These are phyloP conservation scores for Agrilus cyanescens DNA, from an alignment of 2,888 invertebrate genomes.

Conservation along the genomic window DNA sequence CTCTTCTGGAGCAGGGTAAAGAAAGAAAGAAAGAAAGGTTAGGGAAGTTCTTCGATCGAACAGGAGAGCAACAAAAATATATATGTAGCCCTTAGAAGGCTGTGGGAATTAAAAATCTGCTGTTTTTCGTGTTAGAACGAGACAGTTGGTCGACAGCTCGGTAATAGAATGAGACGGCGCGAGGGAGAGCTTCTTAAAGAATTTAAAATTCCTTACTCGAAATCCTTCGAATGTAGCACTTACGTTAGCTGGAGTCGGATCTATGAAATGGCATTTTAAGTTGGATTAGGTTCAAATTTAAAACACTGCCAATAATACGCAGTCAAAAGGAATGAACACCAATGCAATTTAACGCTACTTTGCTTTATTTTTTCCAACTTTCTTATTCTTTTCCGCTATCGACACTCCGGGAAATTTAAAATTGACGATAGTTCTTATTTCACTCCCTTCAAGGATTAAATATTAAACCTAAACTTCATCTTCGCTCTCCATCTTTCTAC, in stretches of 20 bases:
- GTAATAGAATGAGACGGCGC: constrained; percentile 9
- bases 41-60: constrained; percentile 13
- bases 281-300: constrained; percentile 40
- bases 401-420: no score
- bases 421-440: no score
- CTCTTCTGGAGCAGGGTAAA: no score
- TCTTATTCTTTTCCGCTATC: not conserved
- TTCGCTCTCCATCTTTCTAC: no score
- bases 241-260: constrained; percentile 33
- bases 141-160: constrained; percentile 10
- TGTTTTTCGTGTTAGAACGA: constrained; percentile 32
- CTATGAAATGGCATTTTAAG: constrained; percentile 41
- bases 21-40: constrained; percentile 4
- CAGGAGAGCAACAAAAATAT: constrained; percentile 32
- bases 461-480: no score
- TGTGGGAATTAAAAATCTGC: constrained; percentile 41
- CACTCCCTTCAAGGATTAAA: no score
- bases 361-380: constrained; percentile 8
- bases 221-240: constrained; percentile 36
- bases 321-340: constrained; percentile 26
- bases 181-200: constrained; percentile 32
- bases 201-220: constrained; percentile 39
- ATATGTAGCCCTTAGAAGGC: constrained; percentile 34
- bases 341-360: constrained; percentile 14
- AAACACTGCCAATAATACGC: constrained; percentile 37